These are phyloP conservation scores for Athrips mouffetella DNA, from an alignment of 2,888 invertebrate species.

Conservation along the genomic window DNA sequence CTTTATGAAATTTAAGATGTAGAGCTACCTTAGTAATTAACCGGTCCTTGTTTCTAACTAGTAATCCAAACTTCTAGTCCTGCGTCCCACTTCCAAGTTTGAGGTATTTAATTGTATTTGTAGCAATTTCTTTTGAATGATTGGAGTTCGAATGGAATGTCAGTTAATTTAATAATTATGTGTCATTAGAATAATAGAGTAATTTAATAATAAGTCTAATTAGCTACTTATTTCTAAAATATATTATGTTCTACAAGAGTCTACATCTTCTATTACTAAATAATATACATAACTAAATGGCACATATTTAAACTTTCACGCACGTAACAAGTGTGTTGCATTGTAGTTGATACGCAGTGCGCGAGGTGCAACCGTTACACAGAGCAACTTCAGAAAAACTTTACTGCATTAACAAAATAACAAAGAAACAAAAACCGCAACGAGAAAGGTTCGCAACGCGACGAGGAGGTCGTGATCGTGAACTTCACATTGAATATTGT, in stretches of 20 bases:
- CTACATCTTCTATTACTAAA: too few relatives aligned
- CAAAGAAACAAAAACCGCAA: neutral
- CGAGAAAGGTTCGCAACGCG: neutral
- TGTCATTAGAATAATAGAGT: too few relatives aligned
- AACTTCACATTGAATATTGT: too few relatives aligned
- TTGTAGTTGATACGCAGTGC: constrained; percentile 41
- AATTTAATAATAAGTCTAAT: too few relatives aligned
- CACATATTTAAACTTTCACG: constrained; percentile 65
- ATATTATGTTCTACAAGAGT: too few relatives aligned
- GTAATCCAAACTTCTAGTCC: neutral
- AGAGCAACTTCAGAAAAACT: neutral
- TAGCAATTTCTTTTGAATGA: too few relatives aligned
- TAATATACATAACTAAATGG: constrained; percentile 36
- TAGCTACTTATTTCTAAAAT: too few relatives aligned
- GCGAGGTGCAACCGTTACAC: constrained; percentile 8
- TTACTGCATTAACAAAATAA: neutral
- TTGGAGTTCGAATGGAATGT: too few relatives aligned
- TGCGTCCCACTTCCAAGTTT: too few relatives aligned
- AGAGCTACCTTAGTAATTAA: neutral
- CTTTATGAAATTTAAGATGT: neutral
- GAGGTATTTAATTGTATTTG: too few relatives aligned
- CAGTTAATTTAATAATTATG: too few relatives aligned
- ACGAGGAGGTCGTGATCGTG: neutral
- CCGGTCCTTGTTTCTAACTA: neutral
- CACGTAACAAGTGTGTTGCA: constrained; percentile 53